Percentiles rank a stretch among this genome's conserved stretches.
These are phyloP conservation scores for Phalacrocorax brasilianus DNA, from an alignment of 2,113 vertebrate genomes.

Conservation along the genomic window DNA sequence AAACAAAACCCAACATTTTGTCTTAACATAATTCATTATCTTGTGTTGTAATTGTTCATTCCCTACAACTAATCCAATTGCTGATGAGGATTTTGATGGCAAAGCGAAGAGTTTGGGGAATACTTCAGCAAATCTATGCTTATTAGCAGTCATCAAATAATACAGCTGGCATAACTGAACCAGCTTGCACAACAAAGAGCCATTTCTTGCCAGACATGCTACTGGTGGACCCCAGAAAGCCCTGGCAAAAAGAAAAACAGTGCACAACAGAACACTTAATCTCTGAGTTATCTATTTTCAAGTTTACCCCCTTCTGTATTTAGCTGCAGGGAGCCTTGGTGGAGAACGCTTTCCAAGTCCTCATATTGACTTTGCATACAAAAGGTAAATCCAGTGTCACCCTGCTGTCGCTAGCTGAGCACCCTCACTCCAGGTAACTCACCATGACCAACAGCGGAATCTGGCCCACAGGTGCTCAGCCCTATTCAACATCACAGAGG, in stretches of 20 bases:
- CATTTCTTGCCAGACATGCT: background rate
- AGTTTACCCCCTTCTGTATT: background rate
- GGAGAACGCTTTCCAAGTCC: background rate
- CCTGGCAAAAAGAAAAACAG: background rate
- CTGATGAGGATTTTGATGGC: slow-evolving; percentile 22
- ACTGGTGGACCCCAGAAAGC: background rate
- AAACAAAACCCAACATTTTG: slow-evolving; percentile 12
- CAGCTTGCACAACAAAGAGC: background rate
- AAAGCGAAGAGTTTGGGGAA: slow-evolving; percentile 16
- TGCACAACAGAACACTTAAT: background rate
- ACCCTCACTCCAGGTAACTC: background rate
- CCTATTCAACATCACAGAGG: accelerated
- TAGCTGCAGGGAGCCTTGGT: background rate
- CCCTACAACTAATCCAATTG: slow-evolving; percentile 21
- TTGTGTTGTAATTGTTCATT: background rate
- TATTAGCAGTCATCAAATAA: background rate
- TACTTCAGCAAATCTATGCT: slow-evolving; percentile 2
- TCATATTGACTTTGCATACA: accelerated
- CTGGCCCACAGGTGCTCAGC: accelerated
- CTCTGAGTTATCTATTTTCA: background rate
- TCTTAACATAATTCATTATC: background rate
- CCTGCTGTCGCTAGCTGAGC: background rate
- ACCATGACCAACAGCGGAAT: background rate
- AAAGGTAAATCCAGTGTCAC: background rate
- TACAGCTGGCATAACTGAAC: background rate